Base-by-base conservation (phyloP, 2,113 vertebrate genomes). In the Muntiacus muntjak region DNA sequence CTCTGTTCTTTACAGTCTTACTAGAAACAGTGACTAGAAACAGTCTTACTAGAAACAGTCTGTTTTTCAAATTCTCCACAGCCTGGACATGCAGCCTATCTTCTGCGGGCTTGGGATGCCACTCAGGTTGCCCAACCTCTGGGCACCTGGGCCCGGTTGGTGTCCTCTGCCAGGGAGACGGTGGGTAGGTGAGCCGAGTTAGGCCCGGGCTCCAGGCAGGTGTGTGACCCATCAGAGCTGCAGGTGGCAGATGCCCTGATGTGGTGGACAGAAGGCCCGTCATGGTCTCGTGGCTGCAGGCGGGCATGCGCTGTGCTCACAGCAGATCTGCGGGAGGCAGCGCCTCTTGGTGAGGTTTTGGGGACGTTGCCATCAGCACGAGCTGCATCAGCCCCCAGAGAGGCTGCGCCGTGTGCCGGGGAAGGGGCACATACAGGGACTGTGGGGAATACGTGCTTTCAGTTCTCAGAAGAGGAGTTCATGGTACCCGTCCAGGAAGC, bases 91-190 rank as follows among this genome's bases (percentile, higher is more conserved):
- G 76, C 15, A 79, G 15, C 76, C 15, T 9, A 11, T 9, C 45
- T 79, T 47, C 76, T 33, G 76, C 2, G 26, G 33, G 33, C 19
- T 47, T 36, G 33, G 19, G 30, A 82, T 0, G 19, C 30, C 50
- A 14, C 50, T 17, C 10, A 12, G 19, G 79, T 47, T 30, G 76
- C 45, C 76, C 0, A 0, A 19, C 45, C 76, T 50, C 28, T 17
- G 76, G 45, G 7, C 45, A 17, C 45, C 28, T 17, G 45, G 28
- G 45, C 45, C 76, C 19, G 45, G 76, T 17, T 1, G 0, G 28
- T 17, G 45, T 79, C 28, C 28, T 50, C 76, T 1, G 0, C 0
- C 1, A 7, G 43, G 76, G 1, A 45, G 15, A 10, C 0, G 2
- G 76, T 16, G 76, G 76, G 26, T 45, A 11, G 76, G 45, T 10